Evolutionary conservation across 2,113 vertebrate species (phyloP).

Genomic region (Cygnus buccinator): DNA sequence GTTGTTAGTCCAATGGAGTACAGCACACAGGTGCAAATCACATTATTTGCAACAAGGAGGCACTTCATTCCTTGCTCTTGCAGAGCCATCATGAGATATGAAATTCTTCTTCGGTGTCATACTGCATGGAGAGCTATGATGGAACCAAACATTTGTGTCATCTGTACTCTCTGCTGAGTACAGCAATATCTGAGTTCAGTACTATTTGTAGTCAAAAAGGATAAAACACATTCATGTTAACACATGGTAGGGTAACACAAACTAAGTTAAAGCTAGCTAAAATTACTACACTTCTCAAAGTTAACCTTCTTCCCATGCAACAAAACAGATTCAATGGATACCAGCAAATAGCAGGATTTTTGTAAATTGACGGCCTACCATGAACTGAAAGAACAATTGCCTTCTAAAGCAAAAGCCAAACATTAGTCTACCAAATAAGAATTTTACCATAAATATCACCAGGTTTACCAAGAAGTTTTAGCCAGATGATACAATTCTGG

Average conservation of each 20-base stretch:
- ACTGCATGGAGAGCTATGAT: accelerated
- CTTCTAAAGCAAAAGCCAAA: not conserved
- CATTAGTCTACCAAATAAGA: not conserved
- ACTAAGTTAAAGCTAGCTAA: not conserved
- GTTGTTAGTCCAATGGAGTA: not conserved
- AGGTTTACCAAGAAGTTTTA: not conserved
- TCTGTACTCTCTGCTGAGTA: not conserved
- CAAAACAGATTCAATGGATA: not conserved
- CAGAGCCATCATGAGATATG: not conserved
- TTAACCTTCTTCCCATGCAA: not conserved
- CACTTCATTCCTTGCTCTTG: not conserved
- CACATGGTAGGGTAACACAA: not conserved
- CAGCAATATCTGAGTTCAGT: not conserved
- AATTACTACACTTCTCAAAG: not conserved
- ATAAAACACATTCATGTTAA: not conserved
- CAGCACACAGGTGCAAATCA: not conserved
- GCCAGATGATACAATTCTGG: not conserved
- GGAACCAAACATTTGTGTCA: not conserved
- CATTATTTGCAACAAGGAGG: not conserved
- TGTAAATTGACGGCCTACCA: not conserved
- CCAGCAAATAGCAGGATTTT: not conserved
- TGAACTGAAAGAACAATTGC: not conserved
- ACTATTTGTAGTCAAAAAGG: not conserved
- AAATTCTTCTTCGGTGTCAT: not conserved
- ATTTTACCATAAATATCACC: not conserved